These are phyloP conservation scores for Dexiosoma caninum DNA, from an alignment of 2,888 invertebrate species.

Conservation along the genomic window DNA sequence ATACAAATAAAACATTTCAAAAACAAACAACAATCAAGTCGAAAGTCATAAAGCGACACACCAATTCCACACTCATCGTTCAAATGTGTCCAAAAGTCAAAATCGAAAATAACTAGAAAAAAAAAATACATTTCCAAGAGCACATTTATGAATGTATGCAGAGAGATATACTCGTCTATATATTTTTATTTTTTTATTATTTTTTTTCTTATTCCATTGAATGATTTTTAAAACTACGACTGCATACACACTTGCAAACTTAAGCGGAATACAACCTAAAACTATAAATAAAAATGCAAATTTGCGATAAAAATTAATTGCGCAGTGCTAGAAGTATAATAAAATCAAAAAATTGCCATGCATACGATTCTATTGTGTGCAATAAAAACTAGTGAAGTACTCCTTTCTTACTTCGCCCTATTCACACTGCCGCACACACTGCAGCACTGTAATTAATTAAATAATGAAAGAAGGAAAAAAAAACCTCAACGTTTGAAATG, in stretches of 20 bases:
- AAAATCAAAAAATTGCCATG: constrained; percentile 60
- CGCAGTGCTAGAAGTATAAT: constrained; percentile 69
- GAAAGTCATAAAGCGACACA: constrained; percentile 46
- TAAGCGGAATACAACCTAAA: constrained; percentile 52
- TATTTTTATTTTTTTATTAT: too few species aligned
- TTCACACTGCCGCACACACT: background rate
- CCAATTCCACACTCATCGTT: constrained; percentile 49
- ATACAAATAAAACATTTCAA: constrained; percentile 7
- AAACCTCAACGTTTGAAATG: too few species aligned
- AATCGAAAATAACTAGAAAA: constrained; percentile 33
- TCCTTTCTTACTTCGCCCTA: constrained; percentile 25
- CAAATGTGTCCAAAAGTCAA: constrained; percentile 51
- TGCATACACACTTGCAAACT: constrained; percentile 14
- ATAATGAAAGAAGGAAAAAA: too few species aligned
- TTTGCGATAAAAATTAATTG: constrained; percentile 77
- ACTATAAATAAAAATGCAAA: constrained; percentile 66
- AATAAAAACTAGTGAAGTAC: constrained; percentile 15
- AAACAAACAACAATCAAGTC: constrained; percentile 35
- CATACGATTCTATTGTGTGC: constrained; percentile 20
- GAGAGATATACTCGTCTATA: background rate
- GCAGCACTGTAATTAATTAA: background rate
- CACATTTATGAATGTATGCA: background rate
- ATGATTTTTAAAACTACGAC: constrained; percentile 23
- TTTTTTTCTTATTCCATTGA: too few species aligned
- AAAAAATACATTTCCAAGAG: background rate